Conservation (phyloP, 2,888 invertebrate genomes). For the Drosophila limbata region DNA sequence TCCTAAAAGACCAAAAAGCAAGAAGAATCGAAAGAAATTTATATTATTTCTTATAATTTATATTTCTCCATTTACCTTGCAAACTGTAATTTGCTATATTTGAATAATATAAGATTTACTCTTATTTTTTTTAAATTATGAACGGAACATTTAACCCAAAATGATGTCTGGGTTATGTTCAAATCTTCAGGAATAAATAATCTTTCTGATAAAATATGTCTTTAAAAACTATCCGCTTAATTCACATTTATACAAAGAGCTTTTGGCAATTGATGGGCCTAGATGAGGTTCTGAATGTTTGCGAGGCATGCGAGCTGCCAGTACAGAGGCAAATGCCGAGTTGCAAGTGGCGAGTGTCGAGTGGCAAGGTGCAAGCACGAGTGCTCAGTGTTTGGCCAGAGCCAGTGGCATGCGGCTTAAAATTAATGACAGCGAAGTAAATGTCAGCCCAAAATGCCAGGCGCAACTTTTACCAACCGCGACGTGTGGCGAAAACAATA, state of each 20-base stretch:
- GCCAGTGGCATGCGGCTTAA: conserved; percentile 68
- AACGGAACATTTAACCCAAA: too few relatives aligned
- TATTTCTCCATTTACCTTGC: too few relatives aligned
- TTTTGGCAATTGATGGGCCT: conserved; percentile 22
- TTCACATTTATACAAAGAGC: conserved; percentile 8
- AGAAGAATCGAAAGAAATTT: too few relatives aligned
- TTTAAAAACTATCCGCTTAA: background rate
- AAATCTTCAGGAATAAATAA: too few relatives aligned
- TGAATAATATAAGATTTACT: too few relatives aligned
- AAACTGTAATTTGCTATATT: too few relatives aligned
- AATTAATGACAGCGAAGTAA: conserved; percentile 77
- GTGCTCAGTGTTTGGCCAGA: conserved; percentile 26
- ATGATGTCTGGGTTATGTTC: too few relatives aligned
- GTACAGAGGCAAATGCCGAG: background rate
- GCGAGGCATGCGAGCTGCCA: conserved; percentile 21
- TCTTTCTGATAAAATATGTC: background rate
- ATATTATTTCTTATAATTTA: too few relatives aligned
- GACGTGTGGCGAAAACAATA: conserved; percentile 78
- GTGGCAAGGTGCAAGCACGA: conserved; percentile 24
- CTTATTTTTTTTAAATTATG: too few relatives aligned
- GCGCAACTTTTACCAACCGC: conserved; percentile 68
- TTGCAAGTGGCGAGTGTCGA: conserved; percentile 4
- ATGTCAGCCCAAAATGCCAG: conserved; percentile 68
- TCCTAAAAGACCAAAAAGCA: too few relatives aligned
- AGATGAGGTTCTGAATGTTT: conserved; percentile 18